Evolutionary conservation across 2,888 invertebrate genomes (phyloP).

Genomic region (Bhutanitis thaidina): DNA sequence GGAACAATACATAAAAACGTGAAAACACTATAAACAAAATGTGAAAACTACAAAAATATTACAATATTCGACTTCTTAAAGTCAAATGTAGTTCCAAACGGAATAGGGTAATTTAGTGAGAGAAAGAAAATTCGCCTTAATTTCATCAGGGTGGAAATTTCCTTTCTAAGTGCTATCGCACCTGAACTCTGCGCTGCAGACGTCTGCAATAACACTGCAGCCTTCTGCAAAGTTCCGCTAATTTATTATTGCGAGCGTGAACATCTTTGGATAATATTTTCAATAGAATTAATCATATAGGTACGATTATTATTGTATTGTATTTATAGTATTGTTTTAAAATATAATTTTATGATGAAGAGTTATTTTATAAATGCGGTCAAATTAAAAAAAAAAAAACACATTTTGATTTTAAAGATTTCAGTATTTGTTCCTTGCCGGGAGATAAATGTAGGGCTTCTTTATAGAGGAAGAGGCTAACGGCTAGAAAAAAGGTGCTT

Average conservation of each 20-base stretch:
- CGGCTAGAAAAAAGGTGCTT: too few species aligned
- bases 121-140: constrained; percentile 26
- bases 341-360: too few species aligned
- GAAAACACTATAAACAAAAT: too few species aligned
- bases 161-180: constrained; percentile 28
- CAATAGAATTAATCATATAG: constrained; percentile 4
- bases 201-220: constrained; percentile 54
- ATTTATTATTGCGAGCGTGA: constrained; percentile 43
- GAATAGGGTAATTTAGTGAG: constrained; percentile 11
- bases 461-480: too few species aligned
- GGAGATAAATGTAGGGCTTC: too few species aligned
- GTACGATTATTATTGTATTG: too few species aligned
- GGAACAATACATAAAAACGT: too few species aligned
- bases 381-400: too few species aligned
- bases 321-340: too few species aligned
- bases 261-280: constrained; percentile 7
- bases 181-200: constrained; percentile 36
- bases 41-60: not conserved
- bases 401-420: too few species aligned
- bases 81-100: not conserved
- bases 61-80: constrained; percentile 5
- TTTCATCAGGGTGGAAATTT: constrained; percentile 30
- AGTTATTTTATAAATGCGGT: too few species aligned
- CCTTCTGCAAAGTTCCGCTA: constrained; percentile 33
- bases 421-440: too few species aligned